Percentiles rank a stretch among this genome's conserved stretches.
phyloP scores from a whole-genome alignment of 2,113 vertebrate genomes.

The Terrapene triunguis region DNA sequence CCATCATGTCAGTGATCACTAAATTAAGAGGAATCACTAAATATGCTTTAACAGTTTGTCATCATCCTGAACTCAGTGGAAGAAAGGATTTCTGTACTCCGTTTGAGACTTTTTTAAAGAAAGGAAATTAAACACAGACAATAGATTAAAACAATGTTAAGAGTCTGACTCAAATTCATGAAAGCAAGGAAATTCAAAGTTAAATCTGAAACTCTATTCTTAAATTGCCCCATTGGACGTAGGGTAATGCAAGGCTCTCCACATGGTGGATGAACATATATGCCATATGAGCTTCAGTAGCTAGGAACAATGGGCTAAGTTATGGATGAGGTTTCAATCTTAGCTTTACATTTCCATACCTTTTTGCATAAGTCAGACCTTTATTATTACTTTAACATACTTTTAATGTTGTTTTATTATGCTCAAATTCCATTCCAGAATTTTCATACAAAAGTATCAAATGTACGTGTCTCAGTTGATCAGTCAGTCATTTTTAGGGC shows the following conservation, averaged over 20 bases:
- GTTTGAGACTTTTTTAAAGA: neutral
- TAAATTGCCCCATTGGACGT: neutral
- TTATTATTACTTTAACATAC: neutral
- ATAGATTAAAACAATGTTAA: neutral
- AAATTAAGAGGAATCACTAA: neutral
- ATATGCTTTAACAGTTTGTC: neutral
- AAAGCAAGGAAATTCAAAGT: neutral
- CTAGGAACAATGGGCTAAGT: fast-evolving
- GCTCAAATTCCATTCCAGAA: neutral
- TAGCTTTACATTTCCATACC: neutral
- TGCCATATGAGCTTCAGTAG: neutral
- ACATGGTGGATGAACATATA: fast-evolving
- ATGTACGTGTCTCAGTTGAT: neutral
- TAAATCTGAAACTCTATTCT: neutral
- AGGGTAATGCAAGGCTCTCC: neutral
- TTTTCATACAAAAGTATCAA: neutral
- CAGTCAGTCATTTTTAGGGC: neutral
- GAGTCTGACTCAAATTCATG: fast-evolving
- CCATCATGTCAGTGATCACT: neutral
- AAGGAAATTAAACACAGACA: neutral
- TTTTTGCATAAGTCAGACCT: neutral
- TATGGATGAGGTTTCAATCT: neutral
- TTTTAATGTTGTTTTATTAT: fast-evolving
- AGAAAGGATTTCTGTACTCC: neutral
- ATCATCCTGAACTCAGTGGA: neutral